Evolutionary conservation across 1,140 invertebrate genomes (phyloP).

Genomic region (Ruditapes philippinarum): DNA sequence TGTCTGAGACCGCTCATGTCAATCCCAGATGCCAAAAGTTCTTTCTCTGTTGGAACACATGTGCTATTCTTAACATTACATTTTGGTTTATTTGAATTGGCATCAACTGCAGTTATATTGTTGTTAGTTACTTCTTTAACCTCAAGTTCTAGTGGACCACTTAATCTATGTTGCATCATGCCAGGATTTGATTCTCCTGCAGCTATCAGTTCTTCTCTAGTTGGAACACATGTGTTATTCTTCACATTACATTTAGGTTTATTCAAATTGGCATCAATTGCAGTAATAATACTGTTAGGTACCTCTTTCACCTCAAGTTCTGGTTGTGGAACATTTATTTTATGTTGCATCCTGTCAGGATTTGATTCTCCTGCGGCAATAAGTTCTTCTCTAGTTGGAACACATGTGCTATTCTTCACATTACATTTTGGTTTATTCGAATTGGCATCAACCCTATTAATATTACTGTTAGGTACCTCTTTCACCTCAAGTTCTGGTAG

Average conservation of each 20-base stretch:
- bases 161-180: neutral
- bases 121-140: neutral
- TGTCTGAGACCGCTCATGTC: neutral
- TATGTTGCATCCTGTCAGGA: neutral
- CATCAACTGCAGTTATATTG: neutral
- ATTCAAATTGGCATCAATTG: neutral
- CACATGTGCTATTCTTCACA: neutral
- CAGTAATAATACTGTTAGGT: neutral
- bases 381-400: neutral
- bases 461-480: neutral
- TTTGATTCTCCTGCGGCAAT: neutral
- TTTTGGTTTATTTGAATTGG: neutral
- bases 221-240: constrained; percentile 19
- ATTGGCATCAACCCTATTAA: neutral
- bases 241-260: neutral
- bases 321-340: neutral
- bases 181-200: neutral
- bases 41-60: neutral
- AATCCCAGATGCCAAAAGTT: neutral
- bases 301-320: neutral
- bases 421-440: neutral
- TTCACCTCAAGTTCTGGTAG: neutral
- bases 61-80: constrained; percentile 10
- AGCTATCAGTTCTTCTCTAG: constrained; percentile 11
- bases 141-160: neutral